Evolutionary conservation across 2,888 invertebrate genomes (phyloP), one percentile per base, ranked within the genome.

Genomic region (Cephus nigrinus): DNA sequence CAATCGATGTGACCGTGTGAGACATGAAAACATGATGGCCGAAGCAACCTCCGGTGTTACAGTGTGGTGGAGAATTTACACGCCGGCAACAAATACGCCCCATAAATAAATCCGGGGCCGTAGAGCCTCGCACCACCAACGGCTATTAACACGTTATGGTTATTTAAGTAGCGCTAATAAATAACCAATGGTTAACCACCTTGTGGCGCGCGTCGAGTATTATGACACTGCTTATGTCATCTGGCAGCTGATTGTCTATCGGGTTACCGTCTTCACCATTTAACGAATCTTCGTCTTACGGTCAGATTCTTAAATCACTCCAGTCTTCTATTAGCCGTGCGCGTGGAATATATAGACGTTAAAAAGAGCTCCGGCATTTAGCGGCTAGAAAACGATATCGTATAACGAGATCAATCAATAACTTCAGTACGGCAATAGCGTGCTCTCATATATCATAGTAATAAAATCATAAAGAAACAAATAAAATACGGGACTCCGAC

Each of bases 201-300:
- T 78, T 75, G 71, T 77, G 77, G 73, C 68, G 33, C 75, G 68
- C 90, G 92, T 92, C 92, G 91, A 92, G 91, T 92, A 92, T 92
- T 92, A 92, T 92, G 71, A 31, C 73, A 40, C 78, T 75, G 36
- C 76, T 80, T 71, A 36, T 36, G 73, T 73, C 68, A 78, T 72
- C 4, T 23, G 71, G 75, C 71, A 33, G 32, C 12, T 32, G 23
- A 71, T 71, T 11, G 71, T 71, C 32, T 71, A 33, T 71, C 71
- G 71, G 71, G 71, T 33, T 55, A 55, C 55, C 55, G 55, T 55
- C 55, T 55, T 55, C 55, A 55, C 23, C 23, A 9, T 55, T 2
- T 55, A 23, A 55, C 55, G 23, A 55, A 55, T 55, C 40, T 40
- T 15, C 9, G 9, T 55, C 55, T 55, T 23, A 23, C 55, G 9